Percentiles rank a stretch among this genome's conserved stretches.
Conservation (phyloP, 1,140 invertebrate species). For the Drosophila pruinosa region DNA sequence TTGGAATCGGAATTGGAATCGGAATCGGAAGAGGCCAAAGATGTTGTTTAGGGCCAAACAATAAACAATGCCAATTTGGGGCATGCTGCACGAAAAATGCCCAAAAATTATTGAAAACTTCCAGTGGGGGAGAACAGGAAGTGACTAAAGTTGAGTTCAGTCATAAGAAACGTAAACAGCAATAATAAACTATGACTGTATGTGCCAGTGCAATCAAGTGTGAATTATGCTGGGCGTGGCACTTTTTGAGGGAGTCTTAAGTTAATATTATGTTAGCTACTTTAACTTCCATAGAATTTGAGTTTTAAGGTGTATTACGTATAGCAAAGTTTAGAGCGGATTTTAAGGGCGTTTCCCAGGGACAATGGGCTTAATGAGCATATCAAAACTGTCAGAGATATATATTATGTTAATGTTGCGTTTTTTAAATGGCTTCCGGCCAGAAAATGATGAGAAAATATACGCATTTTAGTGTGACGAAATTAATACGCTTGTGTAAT, state of each 20-base stretch:
- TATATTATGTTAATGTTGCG: slow-evolving; percentile 17
- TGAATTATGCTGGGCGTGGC: slow-evolving; percentile 58
- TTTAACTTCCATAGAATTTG: not conserved
- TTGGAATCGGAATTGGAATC: no score
- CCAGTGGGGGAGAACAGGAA: slow-evolving; percentile 29
- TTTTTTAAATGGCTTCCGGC: slow-evolving; percentile 25
- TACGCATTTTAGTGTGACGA: slow-evolving; percentile 40
- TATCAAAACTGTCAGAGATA: slow-evolving; percentile 27
- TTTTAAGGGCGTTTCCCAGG: slow-evolving; percentile 37
- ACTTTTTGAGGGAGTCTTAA: slow-evolving; percentile 1
- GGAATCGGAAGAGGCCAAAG: slow-evolving; percentile 36
- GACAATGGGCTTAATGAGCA: slow-evolving; percentile 32
- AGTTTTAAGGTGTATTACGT: not conserved
- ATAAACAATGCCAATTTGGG: slow-evolving; percentile 44
- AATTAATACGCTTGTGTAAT: slow-evolving; percentile 37
- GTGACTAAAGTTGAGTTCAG: slow-evolving; percentile 31
- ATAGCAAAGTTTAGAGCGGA: not conserved
- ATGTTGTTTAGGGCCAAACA: slow-evolving; percentile 47
- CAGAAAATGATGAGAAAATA: slow-evolving; percentile 37
- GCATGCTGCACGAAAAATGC: slow-evolving; percentile 48
- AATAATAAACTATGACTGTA: slow-evolving; percentile 7
- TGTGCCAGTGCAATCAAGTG: slow-evolving; percentile 54
- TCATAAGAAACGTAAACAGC: slow-evolving; percentile 17
- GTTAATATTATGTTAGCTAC: slow-evolving; percentile 8
- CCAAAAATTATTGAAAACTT: slow-evolving; percentile 48